phyloP scores from a whole-genome alignment of 92 coral and sea anemone species.

The Phenganax subtilis region DNA sequence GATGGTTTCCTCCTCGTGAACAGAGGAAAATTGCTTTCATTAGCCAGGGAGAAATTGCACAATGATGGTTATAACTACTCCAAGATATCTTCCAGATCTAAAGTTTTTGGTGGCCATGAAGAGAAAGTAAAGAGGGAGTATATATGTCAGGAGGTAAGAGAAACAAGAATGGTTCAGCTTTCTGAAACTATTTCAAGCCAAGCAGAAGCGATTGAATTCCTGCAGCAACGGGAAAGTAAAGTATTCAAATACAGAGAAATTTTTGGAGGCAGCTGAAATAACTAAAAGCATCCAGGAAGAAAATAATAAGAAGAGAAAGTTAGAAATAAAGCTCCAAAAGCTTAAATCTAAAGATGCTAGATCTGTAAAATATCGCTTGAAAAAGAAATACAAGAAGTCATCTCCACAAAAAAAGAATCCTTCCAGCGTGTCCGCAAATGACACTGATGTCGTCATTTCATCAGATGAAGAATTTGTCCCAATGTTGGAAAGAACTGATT shows the following conservation, averaged over 20 bases:
- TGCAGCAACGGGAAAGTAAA: constrained; percentile 49
- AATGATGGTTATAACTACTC: constrained; percentile 14
- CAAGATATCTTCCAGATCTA: not conserved
- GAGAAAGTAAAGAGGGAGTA: constrained; percentile 27
- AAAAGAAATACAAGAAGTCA: constrained; percentile 19
- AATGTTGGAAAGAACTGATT: not conserved
- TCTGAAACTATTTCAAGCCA: constrained; percentile 33
- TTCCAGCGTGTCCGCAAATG: constrained; percentile 21
- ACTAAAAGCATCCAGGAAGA: constrained; percentile 24
- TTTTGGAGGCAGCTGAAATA: constrained; percentile 53
- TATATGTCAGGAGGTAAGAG: constrained; percentile 31
- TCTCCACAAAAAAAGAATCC: not conserved
- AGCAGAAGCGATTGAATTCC: constrained; percentile 38
- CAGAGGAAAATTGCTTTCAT: constrained; percentile 29
- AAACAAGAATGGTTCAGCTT: constrained; percentile 31
- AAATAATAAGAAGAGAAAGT: not conserved
- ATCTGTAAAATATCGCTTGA: constrained; percentile 11
- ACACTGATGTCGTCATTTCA: constrained; percentile 27
- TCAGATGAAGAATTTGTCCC: constrained; percentile 26
- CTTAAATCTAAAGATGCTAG: constrained; percentile 8
- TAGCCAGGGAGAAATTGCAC: constrained; percentile 38
- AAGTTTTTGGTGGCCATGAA: not conserved
- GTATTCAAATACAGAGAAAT: constrained; percentile 46
- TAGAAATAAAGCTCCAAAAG: constrained; percentile 7
- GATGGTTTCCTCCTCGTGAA: constrained; percentile 40